phyloP scores from a whole-genome alignment of 2,888 invertebrate genomes.

The Phymatocera aterrima region DNA sequence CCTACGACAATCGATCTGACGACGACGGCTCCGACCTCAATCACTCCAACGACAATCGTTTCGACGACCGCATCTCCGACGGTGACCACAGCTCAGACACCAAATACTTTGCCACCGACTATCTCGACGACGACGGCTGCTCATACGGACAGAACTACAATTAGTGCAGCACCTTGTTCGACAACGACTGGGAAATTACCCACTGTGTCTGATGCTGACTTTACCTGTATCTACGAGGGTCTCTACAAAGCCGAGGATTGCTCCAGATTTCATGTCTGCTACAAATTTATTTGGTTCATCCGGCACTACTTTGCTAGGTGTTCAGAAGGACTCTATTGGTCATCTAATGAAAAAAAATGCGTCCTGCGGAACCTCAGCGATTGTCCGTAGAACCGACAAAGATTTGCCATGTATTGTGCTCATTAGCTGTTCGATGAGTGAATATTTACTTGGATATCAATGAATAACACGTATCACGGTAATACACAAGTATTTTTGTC shows the following conservation, averaged over 20 bases:
- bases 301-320: slow-evolving; percentile 19
- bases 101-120: background rate
- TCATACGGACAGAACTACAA: background rate
- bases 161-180: background rate
- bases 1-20: background rate
- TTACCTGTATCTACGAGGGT: slow-evolving; percentile 2
- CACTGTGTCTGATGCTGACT: background rate
- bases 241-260: slow-evolving; percentile 10
- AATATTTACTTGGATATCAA: background rate
- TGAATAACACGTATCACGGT: background rate
- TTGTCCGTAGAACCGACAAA: background rate
- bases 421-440: background rate
- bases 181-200: background rate
- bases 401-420: background rate
- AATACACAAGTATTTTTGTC: background rate
- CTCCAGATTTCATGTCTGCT: slow-evolving; percentile 13
- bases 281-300: slow-evolving; percentile 22
- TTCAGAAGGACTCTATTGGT: slow-evolving; percentile 26
- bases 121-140: background rate
- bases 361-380: background rate
- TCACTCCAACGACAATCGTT: background rate
- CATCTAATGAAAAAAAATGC: background rate
- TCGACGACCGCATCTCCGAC: background rate
- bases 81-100: background rate
- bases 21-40: background rate